Evolutionary conservation across 2,888 invertebrate species (phyloP).

Genomic region (Phaonia tiefii): DNA sequence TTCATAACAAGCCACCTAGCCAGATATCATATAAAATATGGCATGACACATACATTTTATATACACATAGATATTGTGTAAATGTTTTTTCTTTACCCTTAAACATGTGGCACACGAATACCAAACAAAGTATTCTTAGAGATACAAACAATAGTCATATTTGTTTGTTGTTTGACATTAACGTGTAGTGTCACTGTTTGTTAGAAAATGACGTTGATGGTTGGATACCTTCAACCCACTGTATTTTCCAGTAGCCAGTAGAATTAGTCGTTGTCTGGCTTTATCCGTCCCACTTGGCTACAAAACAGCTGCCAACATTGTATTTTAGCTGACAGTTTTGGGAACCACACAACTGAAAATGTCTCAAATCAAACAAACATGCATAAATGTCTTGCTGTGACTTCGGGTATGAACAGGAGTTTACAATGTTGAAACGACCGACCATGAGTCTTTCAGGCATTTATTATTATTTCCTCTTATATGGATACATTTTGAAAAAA

Average conservation of each 20-base stretch:
- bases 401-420: not conserved
- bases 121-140: too few relatives aligned
- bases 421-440: not conserved
- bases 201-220: slow-evolving; percentile 3
- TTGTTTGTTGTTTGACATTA: slow-evolving; percentile 19
- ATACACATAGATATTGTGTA: too few relatives aligned
- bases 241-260: too few relatives aligned
- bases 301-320: not conserved
- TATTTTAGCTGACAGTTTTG: not conserved
- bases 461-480: not conserved
- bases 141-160: slow-evolving; percentile 33
- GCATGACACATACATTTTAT: too few relatives aligned
- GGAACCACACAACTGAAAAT: slow-evolving; percentile 2
- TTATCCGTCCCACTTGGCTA: not conserved
- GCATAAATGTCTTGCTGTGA: not conserved
- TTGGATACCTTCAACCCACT: not conserved
- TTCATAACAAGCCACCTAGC: too few relatives aligned
- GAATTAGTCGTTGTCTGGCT: too few relatives aligned
- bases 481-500: not conserved
- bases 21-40: too few relatives aligned
- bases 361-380: slow-evolving; percentile 1
- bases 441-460: not conserved
- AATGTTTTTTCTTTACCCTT: too few relatives aligned
- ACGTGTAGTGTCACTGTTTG: slow-evolving; percentile 19
- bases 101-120: too few relatives aligned